Evolutionary conservation across 1,140 invertebrate genomes (phyloP), one percentile per base, ranked within the genome.

Genomic region (Orius laevigatus): DNA sequence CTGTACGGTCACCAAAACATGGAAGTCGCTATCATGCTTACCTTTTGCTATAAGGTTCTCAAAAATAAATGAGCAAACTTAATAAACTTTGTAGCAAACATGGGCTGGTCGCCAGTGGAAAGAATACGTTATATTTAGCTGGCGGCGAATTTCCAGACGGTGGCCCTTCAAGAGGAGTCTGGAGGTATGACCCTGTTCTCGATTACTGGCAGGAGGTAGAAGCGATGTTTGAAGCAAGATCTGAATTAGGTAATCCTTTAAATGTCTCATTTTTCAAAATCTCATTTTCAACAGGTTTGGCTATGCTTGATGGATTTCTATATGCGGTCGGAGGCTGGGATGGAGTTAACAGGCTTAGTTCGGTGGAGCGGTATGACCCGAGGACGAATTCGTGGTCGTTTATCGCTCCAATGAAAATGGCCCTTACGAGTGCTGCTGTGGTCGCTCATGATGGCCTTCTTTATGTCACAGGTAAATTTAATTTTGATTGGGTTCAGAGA

Each of bases 291-390:
- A 10, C 47, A 69, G 70, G 71, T 49, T 54, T 77, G 0, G 72
- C 75, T 1, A 68, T 75, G 1, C 55, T 82, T 1, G 72, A 81
- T 11, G 75, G 78, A 49, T 59, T 67, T 3, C 70, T 83, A 48
- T 84, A 81, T 58, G 79, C 79, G 2, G 78, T 84, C 66, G 79
- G 81, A 20, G 82, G 82, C 9, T 84, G 74, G 59, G 79, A 84
- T 61, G 81, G 82, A 8, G 71, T 75, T 50, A 68, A 73, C 58
- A 66, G 80, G 8, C 69, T 93, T 62, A 81, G 80, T 59, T 79
- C 82, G 1, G 84, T 78, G 1, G 90, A 94, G 63, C 73, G 76
- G 39, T 94, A 86, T 62, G 81, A 89, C 63, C 84, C 88, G 0
- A 67, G 73, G 9, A 74, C 72, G 0, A 85, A 92, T 62, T 76